Percentiles rank a stretch among this genome's conserved stretches.
Evolutionary conservation across 1,140 invertebrate genomes (phyloP).

Genomic region (Carcinoscorpius rotundicauda): DNA sequence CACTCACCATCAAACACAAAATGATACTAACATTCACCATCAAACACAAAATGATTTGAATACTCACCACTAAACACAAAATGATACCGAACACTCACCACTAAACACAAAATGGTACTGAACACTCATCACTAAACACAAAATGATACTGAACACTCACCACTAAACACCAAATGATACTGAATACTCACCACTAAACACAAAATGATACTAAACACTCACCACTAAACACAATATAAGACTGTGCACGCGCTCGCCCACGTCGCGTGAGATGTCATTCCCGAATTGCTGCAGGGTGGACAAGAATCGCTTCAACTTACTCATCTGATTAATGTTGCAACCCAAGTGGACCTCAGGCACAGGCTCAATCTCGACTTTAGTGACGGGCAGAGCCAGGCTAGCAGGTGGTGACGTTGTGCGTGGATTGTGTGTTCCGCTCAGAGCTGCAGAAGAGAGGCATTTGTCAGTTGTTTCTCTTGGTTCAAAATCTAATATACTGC

Average conservation of each 20-base stretch:
- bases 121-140: too few species aligned
- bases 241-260: conserved; percentile 69
- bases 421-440: conserved; percentile 15
- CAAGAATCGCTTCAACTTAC: conserved; percentile 73
- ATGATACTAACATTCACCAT: too few species aligned
- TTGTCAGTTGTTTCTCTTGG: too few species aligned
- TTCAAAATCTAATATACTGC: too few species aligned
- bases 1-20: background rate
- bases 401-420: conserved; percentile 8
- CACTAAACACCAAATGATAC: too few species aligned
- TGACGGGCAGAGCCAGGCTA: background rate
- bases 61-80: too few species aligned
- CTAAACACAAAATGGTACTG: too few species aligned
- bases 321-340: conserved; percentile 29
- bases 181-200: too few species aligned
- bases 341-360: conserved; percentile 5
- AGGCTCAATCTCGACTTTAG: background rate
- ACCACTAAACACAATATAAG: conserved; percentile 76
- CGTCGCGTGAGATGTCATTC: conserved; percentile 69
- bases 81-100: too few species aligned
- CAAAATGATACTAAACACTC: conserved; percentile 32
- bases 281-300: conserved; percentile 85
- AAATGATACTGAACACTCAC: too few species aligned
- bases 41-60: too few species aligned
- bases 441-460: background rate